phyloP scores from a whole-genome alignment of 2,888 invertebrate species.

The Rhagonycha lutea region DNA sequence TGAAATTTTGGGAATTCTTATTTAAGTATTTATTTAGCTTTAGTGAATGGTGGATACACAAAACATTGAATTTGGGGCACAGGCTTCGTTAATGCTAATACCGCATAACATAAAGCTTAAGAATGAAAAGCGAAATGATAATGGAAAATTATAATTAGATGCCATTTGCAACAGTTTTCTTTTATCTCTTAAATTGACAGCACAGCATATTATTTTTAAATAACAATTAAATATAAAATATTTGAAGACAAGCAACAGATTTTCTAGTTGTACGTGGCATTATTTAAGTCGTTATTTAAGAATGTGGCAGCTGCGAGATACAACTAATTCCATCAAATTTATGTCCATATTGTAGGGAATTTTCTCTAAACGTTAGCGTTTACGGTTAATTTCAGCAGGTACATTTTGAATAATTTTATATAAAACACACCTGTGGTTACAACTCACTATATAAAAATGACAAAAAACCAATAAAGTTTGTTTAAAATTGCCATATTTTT shows the following conservation, averaged over 20 bases:
- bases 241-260: not conserved
- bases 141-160: not conserved
- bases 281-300: slow-evolving; percentile 10
- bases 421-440: slow-evolving; percentile 17
- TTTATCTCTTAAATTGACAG: not conserved
- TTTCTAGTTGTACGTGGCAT: not conserved
- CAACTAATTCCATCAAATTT: slow-evolving; percentile 25
- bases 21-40: not conserved
- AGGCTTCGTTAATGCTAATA: not conserved
- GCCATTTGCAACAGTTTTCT: not conserved
- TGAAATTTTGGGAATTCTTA: not conserved
- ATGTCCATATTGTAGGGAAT: slow-evolving; percentile 18
- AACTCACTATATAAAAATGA: slow-evolving; percentile 8
- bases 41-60: not conserved
- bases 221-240: not conserved
- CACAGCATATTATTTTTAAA: not conserved
- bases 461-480: not conserved
- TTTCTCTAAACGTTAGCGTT: slow-evolving; percentile 14
- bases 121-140: not conserved
- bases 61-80: not conserved
- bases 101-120: not conserved
- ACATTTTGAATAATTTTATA: slow-evolving; percentile 18
- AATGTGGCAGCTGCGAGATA: slow-evolving; percentile 21
- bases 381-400: slow-evolving; percentile 19
- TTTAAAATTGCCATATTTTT: not conserved